These are phyloP conservation scores for Sciurus vulgaris DNA, from an alignment of 2,797 vertebrate genomes.

Conservation along the genomic window DNA sequence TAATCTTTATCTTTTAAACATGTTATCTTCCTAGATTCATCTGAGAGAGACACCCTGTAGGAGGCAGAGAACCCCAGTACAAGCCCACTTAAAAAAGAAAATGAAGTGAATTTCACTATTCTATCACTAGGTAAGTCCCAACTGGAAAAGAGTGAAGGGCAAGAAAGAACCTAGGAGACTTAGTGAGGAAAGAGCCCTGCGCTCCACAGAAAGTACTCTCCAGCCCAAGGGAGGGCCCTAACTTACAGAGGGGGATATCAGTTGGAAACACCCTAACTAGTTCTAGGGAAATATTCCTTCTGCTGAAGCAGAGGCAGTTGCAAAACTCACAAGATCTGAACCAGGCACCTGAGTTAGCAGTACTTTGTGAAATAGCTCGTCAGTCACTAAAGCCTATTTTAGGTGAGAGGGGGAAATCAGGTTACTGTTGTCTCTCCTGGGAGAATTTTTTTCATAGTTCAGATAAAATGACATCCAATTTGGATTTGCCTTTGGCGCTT, in stretches of 20 bases:
- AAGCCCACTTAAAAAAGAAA: background rate
- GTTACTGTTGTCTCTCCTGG: conserved; percentile 70
- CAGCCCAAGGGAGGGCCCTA: background rate
- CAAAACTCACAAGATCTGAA: background rate
- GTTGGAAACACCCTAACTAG: background rate
- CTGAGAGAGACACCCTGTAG: background rate
- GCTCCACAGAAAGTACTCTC: background rate
- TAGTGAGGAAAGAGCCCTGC: background rate
- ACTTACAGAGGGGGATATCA: background rate
- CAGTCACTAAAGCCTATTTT: conserved; percentile 67
- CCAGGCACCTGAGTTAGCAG: background rate
- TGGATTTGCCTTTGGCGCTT: conserved; percentile 68
- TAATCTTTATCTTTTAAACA: background rate
- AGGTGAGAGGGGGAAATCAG: conserved; percentile 75
- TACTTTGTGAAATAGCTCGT: conserved; percentile 66
- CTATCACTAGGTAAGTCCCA: background rate
- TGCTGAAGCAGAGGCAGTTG: background rate
- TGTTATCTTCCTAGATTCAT: background rate
- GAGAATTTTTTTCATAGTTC: conserved; percentile 66
- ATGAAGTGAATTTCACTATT: background rate
- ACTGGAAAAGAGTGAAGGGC: background rate
- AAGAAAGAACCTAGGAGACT: background rate
- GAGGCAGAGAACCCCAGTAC: background rate
- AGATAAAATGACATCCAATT: conserved; percentile 72
- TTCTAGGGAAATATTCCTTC: background rate